A percentile compares a stretch with the other conserved stretches of the same genome.
Evolutionary conservation across 2,888 invertebrate genomes (phyloP).

Genomic region (Ametastegia equiseti): DNA sequence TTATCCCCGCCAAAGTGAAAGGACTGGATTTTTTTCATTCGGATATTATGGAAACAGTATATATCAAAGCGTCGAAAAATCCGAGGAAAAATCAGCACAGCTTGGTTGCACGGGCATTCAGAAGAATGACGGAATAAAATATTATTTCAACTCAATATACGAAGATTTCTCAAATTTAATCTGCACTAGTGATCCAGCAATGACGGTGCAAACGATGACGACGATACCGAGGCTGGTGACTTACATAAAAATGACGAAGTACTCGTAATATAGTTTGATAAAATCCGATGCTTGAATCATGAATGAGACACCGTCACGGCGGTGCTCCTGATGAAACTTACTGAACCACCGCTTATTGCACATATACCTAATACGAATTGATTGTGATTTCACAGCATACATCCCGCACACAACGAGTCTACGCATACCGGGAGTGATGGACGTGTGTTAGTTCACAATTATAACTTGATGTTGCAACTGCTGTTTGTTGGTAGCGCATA

Average conservation of each 20-base stretch:
- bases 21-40: too few relatives aligned
- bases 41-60: too few relatives aligned
- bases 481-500: slow-evolving; percentile 1
- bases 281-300: not conserved
- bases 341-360: slow-evolving; percentile 22
- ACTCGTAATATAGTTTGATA: not conserved
- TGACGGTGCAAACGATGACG: not conserved
- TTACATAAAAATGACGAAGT: not conserved
- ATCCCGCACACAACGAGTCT: slow-evolving; percentile 16
- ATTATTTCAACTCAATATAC: not conserved
- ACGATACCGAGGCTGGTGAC: not conserved
- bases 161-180: not conserved
- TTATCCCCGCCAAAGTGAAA: too few relatives aligned
- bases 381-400: slow-evolving; percentile 34
- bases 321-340: not conserved
- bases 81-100: too few relatives aligned
- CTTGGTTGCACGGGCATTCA: not conserved
- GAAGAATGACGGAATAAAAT: not conserved
- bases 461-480: slow-evolving; percentile 44
- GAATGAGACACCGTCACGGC: not conserved
- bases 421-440: not conserved
- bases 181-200: not conserved
- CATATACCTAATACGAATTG: slow-evolving; percentile 23
- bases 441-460: slow-evolving; percentile 45
- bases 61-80: too few relatives aligned